Base-by-base conservation (phyloP, 1,140 invertebrate genomes). In the Copidosoma floridanum region DNA sequence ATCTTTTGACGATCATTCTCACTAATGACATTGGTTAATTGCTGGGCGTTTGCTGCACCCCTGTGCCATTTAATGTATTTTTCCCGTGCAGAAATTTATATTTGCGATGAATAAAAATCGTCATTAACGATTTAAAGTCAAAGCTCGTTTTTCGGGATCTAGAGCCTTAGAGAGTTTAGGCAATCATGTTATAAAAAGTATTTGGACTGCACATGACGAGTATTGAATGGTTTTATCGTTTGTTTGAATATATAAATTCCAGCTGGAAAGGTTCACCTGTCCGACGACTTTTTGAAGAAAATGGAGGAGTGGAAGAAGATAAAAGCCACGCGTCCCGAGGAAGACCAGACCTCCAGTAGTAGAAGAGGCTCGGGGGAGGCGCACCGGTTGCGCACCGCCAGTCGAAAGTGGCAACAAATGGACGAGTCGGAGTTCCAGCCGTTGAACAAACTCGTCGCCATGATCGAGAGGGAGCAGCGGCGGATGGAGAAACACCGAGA, bases 211-310 rank as follows among this genome's bases (percentile, higher is more conserved):
- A n/a, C n/a, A n/a, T n/a, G n/a, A n/a, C n/a, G n/a, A n/a, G n/a
- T n/a, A n/a, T n/a, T n/a, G n/a, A n/a, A n/a, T n/a, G n/a, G n/a
- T n/a, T n/a, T n/a, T n/a, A n/a, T n/a, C n/a, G n/a, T n/a, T n/a
- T n/a, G n/a, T n/a, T n/a, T n/a, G n/a, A n/a, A n/a, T n/a, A n/a
- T n/a, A 32, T 32, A 8, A 32, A 8, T 32, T 32, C 12, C 12
- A 8, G 12, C 12, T 0, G 84, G 84, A 16, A 81, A 83, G 29
- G 79, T 84, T 54, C 83, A 85, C 38, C 69, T 88, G 2, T 85
- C 85, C 8, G 87, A 89, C 43, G 88, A 89, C 62, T 88, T 88
- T 60, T 75, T 86, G 2, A 88, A 86, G 64, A 88, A 85, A 82
- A 80, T 89, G 86, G 87, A 88, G 81, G 67, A 83, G 80, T 66